Conservation (phyloP, 2,113 vertebrate species). For the Platycercus adscitus region DNA sequence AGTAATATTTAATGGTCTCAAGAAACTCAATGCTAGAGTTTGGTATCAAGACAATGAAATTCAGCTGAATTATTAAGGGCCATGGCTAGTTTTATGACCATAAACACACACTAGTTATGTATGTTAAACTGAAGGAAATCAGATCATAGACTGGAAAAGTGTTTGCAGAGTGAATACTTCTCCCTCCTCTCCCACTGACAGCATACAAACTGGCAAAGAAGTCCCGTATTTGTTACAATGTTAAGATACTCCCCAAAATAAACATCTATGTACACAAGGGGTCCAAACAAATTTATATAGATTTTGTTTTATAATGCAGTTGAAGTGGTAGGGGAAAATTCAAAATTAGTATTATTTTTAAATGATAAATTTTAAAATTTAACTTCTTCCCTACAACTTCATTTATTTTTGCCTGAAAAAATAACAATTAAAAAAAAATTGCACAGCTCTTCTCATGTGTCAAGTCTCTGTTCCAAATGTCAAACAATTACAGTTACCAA, state of each 20-base stretch:
- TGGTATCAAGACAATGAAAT: neutral
- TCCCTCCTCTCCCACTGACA: neutral
- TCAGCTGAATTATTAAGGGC: neutral
- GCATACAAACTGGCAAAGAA: neutral
- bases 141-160: neutral
- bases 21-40: neutral
- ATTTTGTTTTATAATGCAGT: neutral
- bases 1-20: neutral
- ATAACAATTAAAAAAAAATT: neutral
- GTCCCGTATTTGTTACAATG: neutral
- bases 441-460: neutral
- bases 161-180: neutral
- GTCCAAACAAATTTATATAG: neutral
- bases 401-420: neutral
- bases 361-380: neutral
- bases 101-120: neutral
- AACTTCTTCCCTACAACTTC: neutral
- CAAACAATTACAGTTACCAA: neutral
- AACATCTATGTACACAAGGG: neutral
- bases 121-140: neutral
- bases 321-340: neutral
- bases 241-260: neutral
- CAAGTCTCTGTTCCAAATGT: slow-evolving; percentile 3
- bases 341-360: neutral
- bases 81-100: neutral